A percentile compares a stretch with the other conserved stretches of the same genome.
These are phyloP conservation scores for Selene dorsalis DNA, from an alignment of 2,797 vertebrate genomes.

Conservation along the genomic window DNA sequence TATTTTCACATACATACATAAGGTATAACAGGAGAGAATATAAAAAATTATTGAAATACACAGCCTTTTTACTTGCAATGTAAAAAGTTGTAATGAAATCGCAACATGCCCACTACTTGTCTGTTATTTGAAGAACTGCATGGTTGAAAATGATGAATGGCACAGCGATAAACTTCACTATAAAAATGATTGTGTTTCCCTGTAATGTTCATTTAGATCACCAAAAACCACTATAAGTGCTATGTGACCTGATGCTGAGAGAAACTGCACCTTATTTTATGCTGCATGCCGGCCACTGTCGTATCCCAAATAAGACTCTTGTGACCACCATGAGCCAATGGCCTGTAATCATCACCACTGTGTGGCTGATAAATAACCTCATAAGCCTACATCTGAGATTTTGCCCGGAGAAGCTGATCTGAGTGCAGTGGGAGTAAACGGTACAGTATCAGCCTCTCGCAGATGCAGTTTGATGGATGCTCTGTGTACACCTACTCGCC, in stretches of 20 bases:
- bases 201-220: not conserved
- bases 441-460: conserved; percentile 72
- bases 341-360: conserved; percentile 1
- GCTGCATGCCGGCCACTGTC: not conserved
- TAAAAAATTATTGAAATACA: not conserved
- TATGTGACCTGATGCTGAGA: not conserved
- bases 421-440: conserved; percentile 43
- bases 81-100: not conserved
- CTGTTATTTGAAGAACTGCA: not conserved
- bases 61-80: not conserved
- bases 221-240: not conserved
- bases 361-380: conserved; percentile 25
- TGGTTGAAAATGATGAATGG: not conserved
- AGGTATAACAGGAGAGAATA: no score
- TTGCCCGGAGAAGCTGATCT: conserved; percentile 36
- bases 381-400: conserved; percentile 26
- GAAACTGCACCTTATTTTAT: not conserved
- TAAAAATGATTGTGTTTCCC: not conserved
- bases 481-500: conserved; percentile 72
- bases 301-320: not conserved
- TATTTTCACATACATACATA: no score
- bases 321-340: conserved; percentile 1
- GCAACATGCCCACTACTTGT: no score
- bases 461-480: conserved; percentile 82
- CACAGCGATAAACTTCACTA: not conserved